Percentiles rank a stretch among this genome's conserved stretches.
phyloP scores from a whole-genome alignment of 1,140 invertebrate species.

The Idris sp. region DNA sequence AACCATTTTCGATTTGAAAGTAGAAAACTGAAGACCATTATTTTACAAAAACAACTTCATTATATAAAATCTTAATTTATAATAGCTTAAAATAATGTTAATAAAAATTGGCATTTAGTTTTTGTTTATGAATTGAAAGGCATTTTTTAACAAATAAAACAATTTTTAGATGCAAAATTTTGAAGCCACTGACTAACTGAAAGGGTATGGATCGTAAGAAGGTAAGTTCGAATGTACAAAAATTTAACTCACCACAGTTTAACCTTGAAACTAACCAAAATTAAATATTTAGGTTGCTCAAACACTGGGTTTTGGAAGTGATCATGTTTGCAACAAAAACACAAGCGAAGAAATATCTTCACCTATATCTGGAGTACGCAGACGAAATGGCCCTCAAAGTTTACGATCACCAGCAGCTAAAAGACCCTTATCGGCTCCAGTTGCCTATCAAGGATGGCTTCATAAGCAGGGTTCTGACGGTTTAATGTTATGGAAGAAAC shows the following conservation, averaged over 20 bases:
- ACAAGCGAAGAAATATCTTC: conserved; percentile 77
- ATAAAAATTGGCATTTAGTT: too few species aligned
- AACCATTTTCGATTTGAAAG: too few species aligned
- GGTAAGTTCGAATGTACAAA: conserved; percentile 3
- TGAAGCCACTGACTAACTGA: background rate
- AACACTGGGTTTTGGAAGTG: conserved; percentile 65
- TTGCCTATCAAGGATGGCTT: conserved; percentile 92
- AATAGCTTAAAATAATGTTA: too few species aligned
- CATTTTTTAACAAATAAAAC: too few species aligned
- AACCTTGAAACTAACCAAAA: too few species aligned
- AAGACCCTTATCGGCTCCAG: conserved; percentile 86
- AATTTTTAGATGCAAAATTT: too few species aligned
- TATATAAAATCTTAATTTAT: too few species aligned
- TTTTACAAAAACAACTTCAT: too few species aligned
- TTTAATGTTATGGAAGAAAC: conserved; percentile 94
- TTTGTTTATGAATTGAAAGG: too few species aligned
- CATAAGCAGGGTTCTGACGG: conserved; percentile 95
- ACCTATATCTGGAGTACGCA: conserved; percentile 80
- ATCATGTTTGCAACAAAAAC: conserved; percentile 68
- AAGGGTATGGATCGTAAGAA: conserved; percentile 25
- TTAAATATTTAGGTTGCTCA: conserved; percentile 69
- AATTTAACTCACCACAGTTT: too few species aligned
- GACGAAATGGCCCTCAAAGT: conserved; percentile 82
- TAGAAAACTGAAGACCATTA: too few species aligned
- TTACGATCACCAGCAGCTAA: conserved; percentile 87